Percentiles rank a stretch among this genome's conserved stretches.
Conservation (phyloP, 2,797 vertebrate species). For the Antennarius maculatus region DNA sequence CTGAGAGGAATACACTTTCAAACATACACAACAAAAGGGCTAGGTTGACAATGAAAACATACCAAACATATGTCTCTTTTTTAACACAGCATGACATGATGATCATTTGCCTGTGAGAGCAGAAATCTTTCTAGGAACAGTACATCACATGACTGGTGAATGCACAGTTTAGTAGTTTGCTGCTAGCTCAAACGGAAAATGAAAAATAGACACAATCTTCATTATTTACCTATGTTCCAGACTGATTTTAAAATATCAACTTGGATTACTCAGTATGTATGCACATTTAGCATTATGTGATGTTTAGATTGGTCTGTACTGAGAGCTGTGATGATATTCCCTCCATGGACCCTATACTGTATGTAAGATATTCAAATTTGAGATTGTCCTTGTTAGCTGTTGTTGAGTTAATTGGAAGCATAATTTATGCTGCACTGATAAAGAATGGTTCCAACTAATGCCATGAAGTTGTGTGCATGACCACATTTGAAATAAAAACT, state of each 20-base stretch:
- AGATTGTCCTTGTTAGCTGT: not conserved
- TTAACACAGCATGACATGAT: slow-evolving; percentile 50
- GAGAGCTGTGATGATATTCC: not conserved
- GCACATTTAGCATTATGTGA: not conserved
- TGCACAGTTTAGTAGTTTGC: not conserved
- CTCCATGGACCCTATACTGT: not conserved
- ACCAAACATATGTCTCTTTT: slow-evolving; percentile 51
- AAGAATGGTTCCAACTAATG: not conserved
- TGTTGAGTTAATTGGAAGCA: not conserved
- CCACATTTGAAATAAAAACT: not conserved
- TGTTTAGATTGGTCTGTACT: not conserved
- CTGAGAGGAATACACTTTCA: slow-evolving; percentile 23
- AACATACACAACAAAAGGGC: slow-evolving; percentile 41
- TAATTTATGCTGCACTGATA: not conserved
- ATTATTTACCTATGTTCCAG: not conserved
- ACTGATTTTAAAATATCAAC: not conserved
- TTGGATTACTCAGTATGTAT: not conserved
- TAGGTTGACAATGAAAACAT: slow-evolving; percentile 69
- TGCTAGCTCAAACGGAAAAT: not conserved
- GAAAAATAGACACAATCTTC: not conserved
- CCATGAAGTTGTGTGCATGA: not conserved
- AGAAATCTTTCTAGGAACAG: slow-evolving; percentile 37
- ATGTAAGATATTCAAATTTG: not conserved
- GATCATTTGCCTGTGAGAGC: slow-evolving; percentile 40
- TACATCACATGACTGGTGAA: slow-evolving; percentile 23